phyloP scores from a whole-genome alignment of 2,113 vertebrate species.

The Tupaia tana region DNA sequence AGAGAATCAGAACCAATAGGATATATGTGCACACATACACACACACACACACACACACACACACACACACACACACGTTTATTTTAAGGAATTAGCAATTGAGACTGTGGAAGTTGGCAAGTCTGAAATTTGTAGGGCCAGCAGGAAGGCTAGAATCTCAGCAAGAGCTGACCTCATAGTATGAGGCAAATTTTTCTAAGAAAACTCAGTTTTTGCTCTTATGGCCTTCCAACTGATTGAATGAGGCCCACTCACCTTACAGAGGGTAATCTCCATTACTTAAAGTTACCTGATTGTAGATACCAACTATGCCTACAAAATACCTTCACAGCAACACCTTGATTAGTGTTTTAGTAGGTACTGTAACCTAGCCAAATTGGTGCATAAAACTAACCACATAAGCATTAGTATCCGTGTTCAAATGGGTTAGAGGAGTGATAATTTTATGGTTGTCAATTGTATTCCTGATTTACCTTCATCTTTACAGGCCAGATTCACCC shows the following conservation, averaged over 20 bases:
- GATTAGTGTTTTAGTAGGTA: background rate
- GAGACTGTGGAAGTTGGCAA: background rate
- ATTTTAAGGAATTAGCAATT: conserved; percentile 26
- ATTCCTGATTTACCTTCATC: background rate
- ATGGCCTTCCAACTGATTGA: background rate
- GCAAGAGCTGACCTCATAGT: background rate
- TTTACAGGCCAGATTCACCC: background rate
- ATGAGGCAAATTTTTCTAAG: background rate
- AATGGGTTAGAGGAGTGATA: background rate
- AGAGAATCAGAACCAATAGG: conserved; percentile 15
- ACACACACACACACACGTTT: background rate
- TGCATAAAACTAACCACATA: background rate
- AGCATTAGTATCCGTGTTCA: background rate
- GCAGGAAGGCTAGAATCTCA: background rate
- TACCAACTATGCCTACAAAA: background rate
- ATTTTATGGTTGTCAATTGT: background rate
- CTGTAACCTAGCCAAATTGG: background rate
- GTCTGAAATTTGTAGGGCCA: background rate
- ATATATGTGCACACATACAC: background rate
- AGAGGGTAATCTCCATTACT: background rate
- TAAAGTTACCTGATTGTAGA: background rate
- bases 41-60: background rate
- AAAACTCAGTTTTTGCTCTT: background rate
- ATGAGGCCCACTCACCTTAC: background rate
- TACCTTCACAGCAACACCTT: background rate